phyloP scores from a whole-genome alignment of 2,888 invertebrate genomes.

The Ceriagrion tenellum region DNA sequence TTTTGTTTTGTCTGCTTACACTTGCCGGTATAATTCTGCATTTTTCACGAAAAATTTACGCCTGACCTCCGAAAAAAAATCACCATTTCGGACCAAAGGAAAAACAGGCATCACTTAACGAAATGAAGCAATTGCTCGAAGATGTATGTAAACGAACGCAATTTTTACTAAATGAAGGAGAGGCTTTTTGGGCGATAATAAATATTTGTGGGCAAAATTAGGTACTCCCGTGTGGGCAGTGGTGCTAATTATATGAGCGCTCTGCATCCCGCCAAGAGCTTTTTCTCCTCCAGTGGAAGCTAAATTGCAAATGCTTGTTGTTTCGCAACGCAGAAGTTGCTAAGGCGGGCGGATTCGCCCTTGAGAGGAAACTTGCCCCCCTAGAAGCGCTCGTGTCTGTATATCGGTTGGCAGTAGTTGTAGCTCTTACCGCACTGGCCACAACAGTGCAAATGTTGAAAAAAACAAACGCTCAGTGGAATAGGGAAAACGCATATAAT shows the following conservation, averaged over 20 bases:
- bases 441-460: not conserved
- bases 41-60: no score
- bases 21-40: no score
- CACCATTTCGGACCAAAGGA: no score
- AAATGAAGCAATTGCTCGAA: not conserved
- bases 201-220: not conserved
- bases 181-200: no score
- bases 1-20: no score
- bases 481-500: no score
- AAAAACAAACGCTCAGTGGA: no score
- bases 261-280: not conserved
- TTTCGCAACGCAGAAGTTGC: not conserved
- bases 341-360: not conserved
- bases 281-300: not conserved
- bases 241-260: not conserved
- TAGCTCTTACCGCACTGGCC: not conserved
- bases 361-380: not conserved
- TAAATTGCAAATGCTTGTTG: not conserved
- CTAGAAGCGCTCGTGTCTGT: no score
- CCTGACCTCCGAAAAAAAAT: no score
- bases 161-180: not conserved
- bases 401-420: no score
- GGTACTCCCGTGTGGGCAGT: not conserved
- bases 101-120: no score
- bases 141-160: not conserved